Percentiles rank a stretch among this genome's conserved stretches.
These are phyloP conservation scores for Montipora cactus DNA, from an alignment of 64 coral and sea anemone species.

Conservation along the genomic window DNA sequence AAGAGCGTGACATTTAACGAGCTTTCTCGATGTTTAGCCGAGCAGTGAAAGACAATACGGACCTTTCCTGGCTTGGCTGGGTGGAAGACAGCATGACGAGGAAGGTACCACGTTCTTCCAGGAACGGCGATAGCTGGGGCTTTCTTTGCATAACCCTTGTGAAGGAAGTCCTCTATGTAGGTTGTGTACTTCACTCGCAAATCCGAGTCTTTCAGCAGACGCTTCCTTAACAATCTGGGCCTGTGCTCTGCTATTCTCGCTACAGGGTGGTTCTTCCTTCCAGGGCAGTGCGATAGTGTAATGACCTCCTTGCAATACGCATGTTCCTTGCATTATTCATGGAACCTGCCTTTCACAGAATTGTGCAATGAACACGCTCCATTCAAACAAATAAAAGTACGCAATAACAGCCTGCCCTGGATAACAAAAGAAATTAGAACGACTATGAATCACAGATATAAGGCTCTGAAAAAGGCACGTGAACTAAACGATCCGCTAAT, in stretches of 20 bases:
- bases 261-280: no score
- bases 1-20: background rate
- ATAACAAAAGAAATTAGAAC: no score
- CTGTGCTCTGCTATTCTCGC: background rate
- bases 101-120: background rate
- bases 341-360: no score
- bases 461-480: no score
- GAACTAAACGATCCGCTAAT: no score
- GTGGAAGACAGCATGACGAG: background rate
- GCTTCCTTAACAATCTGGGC: background rate
- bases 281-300: no score
- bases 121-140: background rate
- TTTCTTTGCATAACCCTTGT: background rate
- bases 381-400: no score
- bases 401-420: no score
- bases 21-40: background rate
- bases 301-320: no score
- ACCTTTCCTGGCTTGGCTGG: background rate
- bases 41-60: background rate
- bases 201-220: background rate
- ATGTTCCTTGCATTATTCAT: background rate
- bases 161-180: slow-evolving; percentile 2
- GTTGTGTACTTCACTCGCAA: slow-evolving; percentile 19
- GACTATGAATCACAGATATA: no score
- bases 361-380: no score